phyloP scores from a whole-genome alignment of 2,113 vertebrate genomes.

The Thermophis baileyi region DNA sequence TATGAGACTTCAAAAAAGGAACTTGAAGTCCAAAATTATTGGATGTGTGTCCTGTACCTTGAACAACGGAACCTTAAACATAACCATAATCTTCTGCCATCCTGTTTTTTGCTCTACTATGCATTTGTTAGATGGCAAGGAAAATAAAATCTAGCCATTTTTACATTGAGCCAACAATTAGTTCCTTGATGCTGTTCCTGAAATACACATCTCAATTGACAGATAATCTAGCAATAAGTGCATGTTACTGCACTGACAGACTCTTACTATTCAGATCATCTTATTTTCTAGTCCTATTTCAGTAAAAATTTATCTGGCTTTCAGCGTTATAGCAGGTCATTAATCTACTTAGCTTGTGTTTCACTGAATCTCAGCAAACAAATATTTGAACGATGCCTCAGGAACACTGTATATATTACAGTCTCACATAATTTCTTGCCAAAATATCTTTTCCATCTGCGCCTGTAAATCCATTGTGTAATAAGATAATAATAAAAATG shows the following conservation, averaged over 20 bases:
- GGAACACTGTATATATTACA: not conserved
- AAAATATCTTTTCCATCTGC: not conserved
- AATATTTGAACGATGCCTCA: not conserved
- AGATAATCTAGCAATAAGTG: not conserved
- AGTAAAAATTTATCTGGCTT: not conserved
- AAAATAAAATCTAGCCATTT: not conserved
- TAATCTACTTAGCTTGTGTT: not conserved
- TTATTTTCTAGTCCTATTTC: not conserved
- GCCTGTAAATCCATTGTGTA: not conserved
- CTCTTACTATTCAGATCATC: not conserved
- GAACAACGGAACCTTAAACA: not conserved
- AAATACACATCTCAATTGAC: not conserved
- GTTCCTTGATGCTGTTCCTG: not conserved
- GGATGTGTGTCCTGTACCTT: not conserved
- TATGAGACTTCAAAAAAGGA: not conserved
- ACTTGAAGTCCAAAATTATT: not conserved
- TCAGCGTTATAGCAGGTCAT: not conserved
- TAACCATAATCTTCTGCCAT: not conserved
- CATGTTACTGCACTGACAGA: not conserved
- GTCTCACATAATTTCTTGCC: not conserved
- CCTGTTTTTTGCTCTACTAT: not conserved
- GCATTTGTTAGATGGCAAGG: not conserved
- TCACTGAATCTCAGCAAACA: not conserved
- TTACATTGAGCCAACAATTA: not conserved
- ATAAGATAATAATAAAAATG: not conserved